Evolutionary conservation across 2,888 invertebrate genomes (phyloP), one percentile per base, ranked within the genome.

Genomic region (Arge pagana): DNA sequence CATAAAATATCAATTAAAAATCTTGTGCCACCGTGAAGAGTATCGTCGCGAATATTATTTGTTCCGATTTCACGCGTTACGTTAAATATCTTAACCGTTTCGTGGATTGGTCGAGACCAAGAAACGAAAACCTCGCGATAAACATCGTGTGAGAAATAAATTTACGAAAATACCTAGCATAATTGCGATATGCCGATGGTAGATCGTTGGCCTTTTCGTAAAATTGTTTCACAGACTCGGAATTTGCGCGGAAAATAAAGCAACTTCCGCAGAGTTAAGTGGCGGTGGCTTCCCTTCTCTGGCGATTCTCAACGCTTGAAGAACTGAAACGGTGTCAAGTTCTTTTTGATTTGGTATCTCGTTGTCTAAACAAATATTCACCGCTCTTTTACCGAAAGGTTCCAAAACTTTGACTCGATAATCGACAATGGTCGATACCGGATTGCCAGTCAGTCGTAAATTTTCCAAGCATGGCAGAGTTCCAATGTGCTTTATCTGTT

Each of bases 391-490:
- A 41, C 90, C 89, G 70, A 97, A 96, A 63, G 90, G 85, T 65
- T 94, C 91, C 59, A 97, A 80, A 2, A 95, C 90, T 68, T 92
- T 90, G 0, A 93, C 88, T 64, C 97, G 83, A 70, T 96, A 97
- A 78, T 97, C 96, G 70, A 89, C 85, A 48, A 86, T 82, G 1
- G 88, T 85, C 0, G 95, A 91, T 0, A 97, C 88, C 11, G 91
- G 90, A 79, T 97, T 97, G 0, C 94, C 95, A 0, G 89, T 90
- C 37, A 97, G 78, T 68, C 87, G 83, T n/a, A 97, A 78, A 74
- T 88, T 85, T 72, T 95, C 95, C 48, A 98, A 77, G 68, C 93
- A 90, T 0, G 96, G 96, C 33, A 98, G 77, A 54, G 84, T 83
- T 28, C 90, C 87, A 39, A 96, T 82, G 74, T 88, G 81, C 60